Conservation (phyloP, 2,113 vertebrate species). For the Numida meleagris region DNA sequence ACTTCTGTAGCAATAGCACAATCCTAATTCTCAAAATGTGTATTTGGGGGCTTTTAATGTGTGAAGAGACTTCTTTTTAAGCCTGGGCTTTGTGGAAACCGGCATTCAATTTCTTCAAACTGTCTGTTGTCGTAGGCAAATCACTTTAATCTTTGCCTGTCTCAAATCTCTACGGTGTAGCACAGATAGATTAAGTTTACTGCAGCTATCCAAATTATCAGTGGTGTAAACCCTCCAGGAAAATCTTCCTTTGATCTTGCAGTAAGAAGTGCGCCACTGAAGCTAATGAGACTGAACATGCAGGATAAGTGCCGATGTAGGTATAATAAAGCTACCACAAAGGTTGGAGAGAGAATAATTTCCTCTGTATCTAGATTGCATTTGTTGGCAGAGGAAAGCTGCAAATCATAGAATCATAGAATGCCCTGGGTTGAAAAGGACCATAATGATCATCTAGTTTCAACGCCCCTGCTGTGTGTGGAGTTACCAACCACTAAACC, state of each 20-base stretch:
- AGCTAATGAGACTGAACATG: neutral
- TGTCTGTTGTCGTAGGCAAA: conserved; percentile 51
- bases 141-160: conserved; percentile 56
- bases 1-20: neutral
- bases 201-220: conserved; percentile 59
- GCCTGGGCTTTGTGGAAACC: conserved; percentile 28
- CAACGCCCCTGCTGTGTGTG: no score
- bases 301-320: neutral
- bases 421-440: no score
- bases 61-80: conserved; percentile 27
- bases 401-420: no score
- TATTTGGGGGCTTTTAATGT: neutral
- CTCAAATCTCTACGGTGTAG: conserved; percentile 25
- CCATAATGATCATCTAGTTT: no score
- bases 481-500: no score
- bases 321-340: neutral
- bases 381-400: neutral
- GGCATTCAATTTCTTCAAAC: conserved; percentile 21
- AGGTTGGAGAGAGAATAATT: neutral
- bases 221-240: conserved; percentile 48
- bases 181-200: conserved; percentile 52
- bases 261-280: neutral
- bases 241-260: conserved; percentile 26
- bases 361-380: neutral
- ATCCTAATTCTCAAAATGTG: conserved; percentile 16